Base-by-base conservation (phyloP, 2,888 invertebrate species). In the Epistrophe grossulariae region DNA sequence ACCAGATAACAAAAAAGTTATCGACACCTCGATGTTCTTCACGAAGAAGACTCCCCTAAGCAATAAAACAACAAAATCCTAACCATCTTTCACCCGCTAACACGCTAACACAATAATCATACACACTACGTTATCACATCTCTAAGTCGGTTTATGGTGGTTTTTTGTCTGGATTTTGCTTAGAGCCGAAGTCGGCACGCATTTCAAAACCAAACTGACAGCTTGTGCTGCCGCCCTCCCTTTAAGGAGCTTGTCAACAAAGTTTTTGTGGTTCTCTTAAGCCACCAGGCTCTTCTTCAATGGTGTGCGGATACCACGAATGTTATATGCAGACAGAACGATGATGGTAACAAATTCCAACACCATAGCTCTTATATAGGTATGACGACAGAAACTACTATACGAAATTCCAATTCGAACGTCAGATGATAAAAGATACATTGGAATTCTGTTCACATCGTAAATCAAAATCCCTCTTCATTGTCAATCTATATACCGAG, bases 161-260 rank as follows among this genome's bases (percentile, higher is more conserved):
- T 17, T 35, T n/a, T 28, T 64, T n/a, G n/a, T 10, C 31, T 31
- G 64, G 45, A 6, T 45, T 55, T 31, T 55, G 28, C 28, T n/a
- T 28, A 62, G 13, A 38, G 40, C 31, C 50, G 10, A 9, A 62
- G 62, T 5, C 48, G 66, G 35, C 48, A 66, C 66, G 66, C 66
- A 66, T 66, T 66, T 66, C 48, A 31, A 64, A 28, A n/a, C 66
- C 24, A 43, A 48, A 35, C 68, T 68, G 68, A 68, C 68, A 68
- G 68, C 35, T 68, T 68, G 50, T 50, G 28, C 31, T 45, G 50
- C 38, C 66, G 24, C 17, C 68, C 68, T 35, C 68, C 62, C 68
- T 55, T 74, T 73, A 62, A 70, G 72, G 43, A 79, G 74, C 79
- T 84, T 84, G 84, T 79, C 84, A 84, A 66, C 84, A 76, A 84